Evolutionary conservation across 2,888 invertebrate genomes (phyloP), one percentile per base, ranked within the genome.

Genomic region (Pseudococcus viburni): DNA sequence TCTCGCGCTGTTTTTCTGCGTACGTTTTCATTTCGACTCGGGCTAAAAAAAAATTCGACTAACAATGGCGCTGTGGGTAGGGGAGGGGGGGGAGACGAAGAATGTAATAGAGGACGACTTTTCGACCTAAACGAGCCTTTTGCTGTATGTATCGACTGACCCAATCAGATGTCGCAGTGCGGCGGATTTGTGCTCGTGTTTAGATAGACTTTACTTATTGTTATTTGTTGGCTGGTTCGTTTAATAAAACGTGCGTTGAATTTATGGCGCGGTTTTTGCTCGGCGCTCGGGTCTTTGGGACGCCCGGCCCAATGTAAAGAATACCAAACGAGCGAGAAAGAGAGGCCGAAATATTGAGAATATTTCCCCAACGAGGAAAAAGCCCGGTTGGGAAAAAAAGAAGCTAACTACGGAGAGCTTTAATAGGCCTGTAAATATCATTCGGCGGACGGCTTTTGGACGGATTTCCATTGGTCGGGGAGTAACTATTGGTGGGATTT

Each of bases 111-210:
- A 33, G 33, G 33, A 73, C 73, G 73, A 73, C 73, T 73, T 33
- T 73, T 33, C 73, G 73, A 33, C 73, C 73, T 33, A 73, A 73
- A 73, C 73, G 15, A 73, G 73, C 48, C 15, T 51, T 48, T 55
- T 55, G 55, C 51, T 55, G 22, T 26, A 19, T 42, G 42, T 48
- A 87, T 73, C 68, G 48, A 73, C 86, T 73, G 77, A 87, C 42
- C 86, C 86, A 87, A 87, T 87, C 86, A 77, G 86, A 87, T 87
- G 73, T 77, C 77, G 86, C 86, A 87, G 48, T 87, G 86, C 86
- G 86, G 51, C 46, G 85, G 51, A 55, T 85, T 85, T 55, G 84
- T n/a, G 59, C 64, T 33, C 55, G 33, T 64, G 39, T 86, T 39
- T 68, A 26, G 17, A 46, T 86, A 55, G 33, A 48, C 59, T 85